phyloP scores from a whole-genome alignment of 2,113 vertebrate species.

The Phalacrocorax carbo region DNA sequence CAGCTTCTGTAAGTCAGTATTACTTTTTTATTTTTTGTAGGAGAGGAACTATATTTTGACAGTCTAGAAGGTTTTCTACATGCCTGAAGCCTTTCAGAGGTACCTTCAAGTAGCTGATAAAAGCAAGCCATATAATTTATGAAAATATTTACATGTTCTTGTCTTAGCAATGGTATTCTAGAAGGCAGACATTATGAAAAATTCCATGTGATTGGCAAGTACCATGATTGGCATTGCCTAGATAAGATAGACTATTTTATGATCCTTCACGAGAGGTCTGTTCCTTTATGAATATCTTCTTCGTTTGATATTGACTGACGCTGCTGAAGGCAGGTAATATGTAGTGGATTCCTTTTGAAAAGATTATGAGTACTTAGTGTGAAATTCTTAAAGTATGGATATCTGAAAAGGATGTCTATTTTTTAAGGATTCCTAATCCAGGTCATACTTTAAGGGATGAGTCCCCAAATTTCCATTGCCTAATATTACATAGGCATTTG shows the following conservation, averaged over 20 bases:
- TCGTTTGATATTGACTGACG: neutral
- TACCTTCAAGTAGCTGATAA: neutral
- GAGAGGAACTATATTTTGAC: neutral
- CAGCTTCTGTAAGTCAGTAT: neutral
- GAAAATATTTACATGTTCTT: neutral
- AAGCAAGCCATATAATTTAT: neutral
- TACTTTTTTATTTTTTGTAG: neutral
- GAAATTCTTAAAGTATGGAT: neutral
- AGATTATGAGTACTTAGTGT: neutral
- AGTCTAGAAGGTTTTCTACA: neutral
- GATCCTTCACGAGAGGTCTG: neutral
- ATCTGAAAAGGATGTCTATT: neutral
- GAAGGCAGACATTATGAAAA: neutral
- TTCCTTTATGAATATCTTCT: neutral
- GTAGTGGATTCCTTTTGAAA: neutral
- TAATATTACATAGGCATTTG: neutral
- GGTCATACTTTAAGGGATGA: rapidly evolving
- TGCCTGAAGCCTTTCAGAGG: neutral
- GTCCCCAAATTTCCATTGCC: neutral
- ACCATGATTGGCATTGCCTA: neutral
- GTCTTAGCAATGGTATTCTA: neutral
- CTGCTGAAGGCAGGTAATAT: neutral
- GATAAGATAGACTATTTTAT: neutral
- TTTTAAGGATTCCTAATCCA: neutral
- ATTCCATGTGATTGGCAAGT: neutral